These are phyloP conservation scores for Cossypha caffra DNA, from an alignment of 2,797 vertebrate genomes.

Conservation along the genomic window DNA sequence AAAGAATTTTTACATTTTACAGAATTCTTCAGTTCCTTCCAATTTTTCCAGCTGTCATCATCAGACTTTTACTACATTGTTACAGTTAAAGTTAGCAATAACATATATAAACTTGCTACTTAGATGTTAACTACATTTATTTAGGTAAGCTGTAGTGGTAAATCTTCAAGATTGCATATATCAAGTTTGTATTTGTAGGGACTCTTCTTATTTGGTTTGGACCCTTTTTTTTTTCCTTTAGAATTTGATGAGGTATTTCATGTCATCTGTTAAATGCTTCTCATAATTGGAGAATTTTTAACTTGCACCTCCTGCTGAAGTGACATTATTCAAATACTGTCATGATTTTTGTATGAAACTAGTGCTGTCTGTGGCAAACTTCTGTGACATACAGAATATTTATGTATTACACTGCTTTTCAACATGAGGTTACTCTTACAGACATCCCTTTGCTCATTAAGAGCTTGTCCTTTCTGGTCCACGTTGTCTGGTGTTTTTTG, in stretches of 20 bases:
- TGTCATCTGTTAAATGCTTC: neutral
- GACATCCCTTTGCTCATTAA: neutral
- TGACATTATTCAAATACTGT: neutral
- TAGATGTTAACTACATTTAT: neutral
- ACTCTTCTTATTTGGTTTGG: neutral
- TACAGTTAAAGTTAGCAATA: neutral
- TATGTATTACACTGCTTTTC: neutral
- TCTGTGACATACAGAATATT: neutral
- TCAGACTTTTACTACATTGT: neutral
- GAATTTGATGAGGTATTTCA: neutral
- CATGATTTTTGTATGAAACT: neutral
- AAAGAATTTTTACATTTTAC: neutral
- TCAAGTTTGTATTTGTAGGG: neutral
- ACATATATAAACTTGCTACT: neutral
- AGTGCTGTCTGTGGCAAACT: neutral
- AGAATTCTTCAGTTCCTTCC: neutral
- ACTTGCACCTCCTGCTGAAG: neutral
- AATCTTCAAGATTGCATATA: neutral
- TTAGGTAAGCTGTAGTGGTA: neutral
- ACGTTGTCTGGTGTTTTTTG: neutral
- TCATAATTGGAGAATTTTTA: neutral
- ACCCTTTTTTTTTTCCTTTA: neutral
- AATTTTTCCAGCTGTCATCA: neutral
- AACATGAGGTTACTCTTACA: neutral
- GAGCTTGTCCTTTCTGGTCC: neutral